phyloP scores from a whole-genome alignment of 2,797 vertebrate genomes.

The Masticophis lateralis region DNA sequence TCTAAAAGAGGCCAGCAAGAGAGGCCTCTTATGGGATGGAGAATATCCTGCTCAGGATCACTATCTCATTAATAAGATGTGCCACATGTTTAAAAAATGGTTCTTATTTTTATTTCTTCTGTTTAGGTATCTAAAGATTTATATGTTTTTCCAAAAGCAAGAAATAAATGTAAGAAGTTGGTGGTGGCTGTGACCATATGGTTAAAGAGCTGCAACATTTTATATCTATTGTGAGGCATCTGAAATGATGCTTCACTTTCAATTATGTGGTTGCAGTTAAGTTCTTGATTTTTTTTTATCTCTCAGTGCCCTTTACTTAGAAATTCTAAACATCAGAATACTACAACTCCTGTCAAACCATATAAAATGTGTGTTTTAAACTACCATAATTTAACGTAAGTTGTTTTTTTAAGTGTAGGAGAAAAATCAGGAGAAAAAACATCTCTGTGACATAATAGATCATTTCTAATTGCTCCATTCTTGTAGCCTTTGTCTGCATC shows the following conservation, averaged over 20 bases:
- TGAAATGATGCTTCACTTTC: neutral
- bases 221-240: neutral
- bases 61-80: neutral
- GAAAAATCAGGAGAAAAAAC: neutral
- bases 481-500: neutral
- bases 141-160: neutral
- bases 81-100: neutral
- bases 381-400: neutral
- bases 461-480: neutral
- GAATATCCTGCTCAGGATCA: neutral
- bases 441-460: neutral
- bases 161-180: neutral
- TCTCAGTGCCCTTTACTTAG: neutral
- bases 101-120: neutral
- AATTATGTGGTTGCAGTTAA: neutral
- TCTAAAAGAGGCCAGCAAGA: neutral
- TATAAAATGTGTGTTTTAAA: neutral
- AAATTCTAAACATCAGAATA: neutral
- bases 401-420: neutral
- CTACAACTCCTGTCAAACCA: neutral
- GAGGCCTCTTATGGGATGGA: neutral
- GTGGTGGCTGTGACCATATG: neutral
- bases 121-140: neutral
- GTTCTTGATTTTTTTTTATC: neutral
- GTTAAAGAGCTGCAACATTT: neutral